phyloP scores from a whole-genome alignment of 64 coral and sea anemone species.

The Stylophora pistillata region DNA sequence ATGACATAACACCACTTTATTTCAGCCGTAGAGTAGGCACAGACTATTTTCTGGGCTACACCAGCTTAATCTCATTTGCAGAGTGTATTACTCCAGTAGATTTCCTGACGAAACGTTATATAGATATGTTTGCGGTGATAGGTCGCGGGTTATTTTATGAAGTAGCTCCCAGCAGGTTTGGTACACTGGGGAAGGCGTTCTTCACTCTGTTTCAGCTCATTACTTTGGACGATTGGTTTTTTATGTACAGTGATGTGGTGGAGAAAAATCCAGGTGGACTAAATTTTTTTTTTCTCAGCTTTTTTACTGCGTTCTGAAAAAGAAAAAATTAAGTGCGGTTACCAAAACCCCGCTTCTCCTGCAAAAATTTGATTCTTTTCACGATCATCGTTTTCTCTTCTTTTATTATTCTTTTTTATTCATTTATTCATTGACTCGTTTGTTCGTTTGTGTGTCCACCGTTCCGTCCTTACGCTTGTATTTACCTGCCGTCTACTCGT shows the following conservation, averaged over 20 bases:
- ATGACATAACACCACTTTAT: no score
- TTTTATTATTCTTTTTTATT: no score
- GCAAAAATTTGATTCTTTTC: no score
- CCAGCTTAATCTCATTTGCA: background rate
- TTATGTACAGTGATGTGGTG: conserved; percentile 96
- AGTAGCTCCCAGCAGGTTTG: conserved; percentile 81
- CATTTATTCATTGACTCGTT: no score
- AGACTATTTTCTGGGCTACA: no score
- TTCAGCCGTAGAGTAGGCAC: no score
- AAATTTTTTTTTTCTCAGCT: background rate
- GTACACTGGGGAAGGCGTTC: conserved; percentile 84
- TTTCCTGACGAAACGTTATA: background rate
- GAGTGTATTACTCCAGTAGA: no score
- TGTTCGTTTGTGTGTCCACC: no score
- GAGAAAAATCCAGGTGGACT: conserved; percentile 71
- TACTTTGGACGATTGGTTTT: conserved; percentile 98
- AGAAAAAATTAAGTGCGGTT: background rate
- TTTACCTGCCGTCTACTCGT: no score
- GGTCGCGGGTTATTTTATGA: conserved; percentile 92
- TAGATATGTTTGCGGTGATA: conserved; percentile 99
- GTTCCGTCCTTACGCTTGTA: no score
- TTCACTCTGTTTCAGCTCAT: conserved; percentile 97
- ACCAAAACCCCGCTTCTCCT: no score
- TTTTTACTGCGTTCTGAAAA: background rate
- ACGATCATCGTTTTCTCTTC: no score